Percentiles rank a stretch among this genome's conserved stretches.
Conservation (phyloP, 2,888 invertebrate species). For the Heteromurus nitidus region DNA sequence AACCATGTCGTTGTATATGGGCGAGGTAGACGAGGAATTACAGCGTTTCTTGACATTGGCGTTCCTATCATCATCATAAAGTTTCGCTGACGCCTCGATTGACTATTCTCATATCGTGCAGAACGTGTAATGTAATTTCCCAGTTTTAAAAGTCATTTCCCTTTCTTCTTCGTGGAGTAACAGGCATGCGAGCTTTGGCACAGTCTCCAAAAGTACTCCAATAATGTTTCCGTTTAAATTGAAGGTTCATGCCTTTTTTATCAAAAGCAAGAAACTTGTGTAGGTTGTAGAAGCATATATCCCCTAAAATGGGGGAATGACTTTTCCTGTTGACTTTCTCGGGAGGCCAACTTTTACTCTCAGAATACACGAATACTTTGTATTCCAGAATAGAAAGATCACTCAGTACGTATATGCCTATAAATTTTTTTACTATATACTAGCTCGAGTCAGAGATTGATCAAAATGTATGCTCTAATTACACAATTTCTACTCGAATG, state of each 20-base stretch:
- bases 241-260: neutral
- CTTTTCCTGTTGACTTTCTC: neutral
- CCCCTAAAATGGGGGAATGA: no score
- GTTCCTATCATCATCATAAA: constrained; percentile 31
- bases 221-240: neutral
- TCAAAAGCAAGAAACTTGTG: no score
- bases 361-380: no score
- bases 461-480: constrained; percentile 46
- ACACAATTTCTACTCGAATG: constrained; percentile 43
- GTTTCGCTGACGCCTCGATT: constrained; percentile 36
- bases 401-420: neutral
- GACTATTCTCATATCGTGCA: constrained; percentile 33
- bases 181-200: neutral
- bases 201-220: neutral
- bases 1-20: constrained; percentile 23
- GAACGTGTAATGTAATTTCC: constrained; percentile 40
- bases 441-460: neutral
- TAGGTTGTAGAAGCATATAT: no score
- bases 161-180: constrained; percentile 4
- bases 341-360: neutral
- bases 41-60: constrained; percentile 6
- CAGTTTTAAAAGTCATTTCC: constrained; percentile 55
- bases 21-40: neutral
- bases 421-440: no score
- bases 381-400: no score